phyloP scores from a whole-genome alignment of 2,113 vertebrate species.

The Alligator mississippiensis region DNA sequence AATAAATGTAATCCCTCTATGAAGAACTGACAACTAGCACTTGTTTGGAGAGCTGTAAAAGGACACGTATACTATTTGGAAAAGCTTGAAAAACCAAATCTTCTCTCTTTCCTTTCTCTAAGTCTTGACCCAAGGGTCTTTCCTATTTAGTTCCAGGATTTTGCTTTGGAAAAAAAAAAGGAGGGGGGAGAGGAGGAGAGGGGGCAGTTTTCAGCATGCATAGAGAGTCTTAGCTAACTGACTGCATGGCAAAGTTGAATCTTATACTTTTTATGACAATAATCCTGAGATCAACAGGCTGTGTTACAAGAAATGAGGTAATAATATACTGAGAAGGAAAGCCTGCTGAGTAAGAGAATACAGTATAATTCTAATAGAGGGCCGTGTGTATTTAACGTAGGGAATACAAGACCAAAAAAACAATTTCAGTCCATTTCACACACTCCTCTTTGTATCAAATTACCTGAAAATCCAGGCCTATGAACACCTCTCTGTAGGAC shows the following conservation, averaged over 20 bases:
- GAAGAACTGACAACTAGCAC: slow-evolving; percentile 16
- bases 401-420: not conserved
- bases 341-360: not conserved
- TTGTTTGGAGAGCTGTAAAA: not conserved
- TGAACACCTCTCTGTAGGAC: not conserved
- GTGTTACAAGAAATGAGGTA: not conserved
- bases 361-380: not conserved
- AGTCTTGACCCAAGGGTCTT: not conserved
- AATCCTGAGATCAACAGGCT: not conserved
- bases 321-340: not conserved
- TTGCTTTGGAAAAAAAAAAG: not conserved
- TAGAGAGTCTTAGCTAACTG: not conserved
- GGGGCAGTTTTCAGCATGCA: not conserved
- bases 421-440: not conserved
- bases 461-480: not conserved
- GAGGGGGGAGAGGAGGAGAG: not conserved
- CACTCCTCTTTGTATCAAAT: not conserved
- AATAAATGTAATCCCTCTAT: slow-evolving; percentile 56
- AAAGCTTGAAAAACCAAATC: not conserved
- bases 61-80: not conserved
- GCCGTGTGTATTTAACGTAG: not conserved
- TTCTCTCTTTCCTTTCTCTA: not conserved
- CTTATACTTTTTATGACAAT: not conserved
- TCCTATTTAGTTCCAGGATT: not conserved
- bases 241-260: not conserved